Percentiles rank a stretch among this genome's conserved stretches.
Conservation (phyloP, 2,888 invertebrate species). For the Temnothorax unifasciatus region DNA sequence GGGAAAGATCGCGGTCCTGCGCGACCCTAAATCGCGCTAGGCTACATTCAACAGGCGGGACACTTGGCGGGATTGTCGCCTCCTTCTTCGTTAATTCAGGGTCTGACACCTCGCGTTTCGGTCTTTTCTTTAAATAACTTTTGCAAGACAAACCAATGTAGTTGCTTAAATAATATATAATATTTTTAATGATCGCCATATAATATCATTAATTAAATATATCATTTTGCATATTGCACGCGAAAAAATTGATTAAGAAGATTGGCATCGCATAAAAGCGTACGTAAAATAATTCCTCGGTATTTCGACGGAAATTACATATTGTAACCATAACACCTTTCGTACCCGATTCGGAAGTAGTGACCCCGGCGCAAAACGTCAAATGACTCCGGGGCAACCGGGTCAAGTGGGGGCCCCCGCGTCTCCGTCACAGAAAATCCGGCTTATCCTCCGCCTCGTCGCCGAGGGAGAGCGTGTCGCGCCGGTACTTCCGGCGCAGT, state of each 20-base stretch:
- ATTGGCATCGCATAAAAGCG: background rate
- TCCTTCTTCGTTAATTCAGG: conserved; percentile 18
- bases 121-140: background rate
- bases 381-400: background rate
- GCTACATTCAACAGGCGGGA: conserved; percentile 27
- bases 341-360: conserved; percentile 34
- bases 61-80: background rate
- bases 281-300: background rate
- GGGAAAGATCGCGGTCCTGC: conserved; percentile 54
- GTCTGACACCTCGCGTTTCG: conserved; percentile 6
- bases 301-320: conserved; percentile 2
- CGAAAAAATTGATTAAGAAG: background rate
- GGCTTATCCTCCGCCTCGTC: conserved; percentile 20
- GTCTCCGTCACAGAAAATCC: conserved; percentile 51
- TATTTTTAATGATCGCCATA: background rate
- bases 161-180: background rate
- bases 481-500: conserved; percentile 65
- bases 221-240: background rate
- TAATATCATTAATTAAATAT: background rate
- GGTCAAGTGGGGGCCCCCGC: conserved; percentile 32
- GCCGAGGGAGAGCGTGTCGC: conserved; percentile 48
- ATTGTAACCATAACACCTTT: conserved; percentile 22
- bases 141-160: background rate
- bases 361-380: conserved; percentile 23
- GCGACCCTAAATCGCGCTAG: conserved; percentile 40